These are phyloP conservation scores for Chrosomus eos DNA, from an alignment of 2,797 vertebrate species.

Conservation along the genomic window DNA sequence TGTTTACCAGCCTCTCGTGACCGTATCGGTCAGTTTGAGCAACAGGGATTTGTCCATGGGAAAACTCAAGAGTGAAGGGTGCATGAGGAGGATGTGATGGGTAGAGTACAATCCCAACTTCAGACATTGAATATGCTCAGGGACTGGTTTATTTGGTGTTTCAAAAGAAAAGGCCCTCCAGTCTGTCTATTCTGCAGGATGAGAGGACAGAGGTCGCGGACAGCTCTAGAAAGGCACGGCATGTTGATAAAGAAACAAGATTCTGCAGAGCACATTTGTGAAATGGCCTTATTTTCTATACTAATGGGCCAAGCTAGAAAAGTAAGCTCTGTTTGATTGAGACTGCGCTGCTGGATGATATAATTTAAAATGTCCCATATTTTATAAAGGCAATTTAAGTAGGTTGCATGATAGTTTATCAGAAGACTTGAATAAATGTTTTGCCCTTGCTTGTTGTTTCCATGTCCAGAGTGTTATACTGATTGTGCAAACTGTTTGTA, in stretches of 20 bases:
- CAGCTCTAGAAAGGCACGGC: neutral
- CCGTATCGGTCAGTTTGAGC: constrained; percentile 4
- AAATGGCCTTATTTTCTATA: neutral
- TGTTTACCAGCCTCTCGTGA: constrained; percentile 10
- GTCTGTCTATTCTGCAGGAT: neutral
- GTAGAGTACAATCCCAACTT: neutral
- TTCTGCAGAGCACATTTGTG: neutral
- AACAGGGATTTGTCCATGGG: constrained; percentile 5
- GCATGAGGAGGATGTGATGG: neutral
- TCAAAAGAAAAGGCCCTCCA: constrained; percentile 12
- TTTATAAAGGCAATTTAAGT: neutral
- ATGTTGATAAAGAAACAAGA: neutral
- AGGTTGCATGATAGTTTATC: neutral
- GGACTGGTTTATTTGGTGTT: constrained; percentile 3
- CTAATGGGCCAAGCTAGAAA: constrained; percentile 7
- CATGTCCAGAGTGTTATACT: neutral
- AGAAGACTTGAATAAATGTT: neutral
- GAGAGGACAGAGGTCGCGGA: neutral
- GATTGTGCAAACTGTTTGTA: neutral
- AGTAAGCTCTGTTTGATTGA: neutral
- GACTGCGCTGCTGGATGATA: neutral
- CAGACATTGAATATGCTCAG: neutral
- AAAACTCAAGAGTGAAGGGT: neutral
- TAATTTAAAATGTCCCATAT: neutral
- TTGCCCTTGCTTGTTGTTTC: neutral